Evolutionary conservation across 2,797 vertebrate genomes (phyloP).

Genomic region (Mormyrops boulengeri): DNA sequence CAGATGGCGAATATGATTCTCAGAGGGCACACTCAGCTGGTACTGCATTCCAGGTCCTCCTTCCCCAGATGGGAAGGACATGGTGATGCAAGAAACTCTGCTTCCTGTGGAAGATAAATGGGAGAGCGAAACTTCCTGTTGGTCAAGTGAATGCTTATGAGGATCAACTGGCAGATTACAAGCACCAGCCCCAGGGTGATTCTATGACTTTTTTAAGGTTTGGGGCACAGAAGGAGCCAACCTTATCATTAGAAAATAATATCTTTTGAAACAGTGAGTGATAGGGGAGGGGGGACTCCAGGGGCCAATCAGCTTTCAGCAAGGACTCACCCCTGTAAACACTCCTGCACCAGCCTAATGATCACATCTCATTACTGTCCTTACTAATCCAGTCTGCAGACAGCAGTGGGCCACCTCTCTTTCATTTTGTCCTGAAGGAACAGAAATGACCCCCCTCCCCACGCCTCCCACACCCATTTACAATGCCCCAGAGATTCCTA

Average conservation of each 20-base stretch:
- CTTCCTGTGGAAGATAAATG: background rate
- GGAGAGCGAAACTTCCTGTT: background rate
- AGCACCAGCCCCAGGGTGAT: background rate
- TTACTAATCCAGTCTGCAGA: background rate
- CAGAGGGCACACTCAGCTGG: background rate
- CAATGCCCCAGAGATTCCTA: background rate
- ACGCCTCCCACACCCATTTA: background rate
- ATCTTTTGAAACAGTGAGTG: background rate
- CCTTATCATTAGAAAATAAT: background rate
- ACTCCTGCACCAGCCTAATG: background rate
- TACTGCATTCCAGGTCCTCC: background rate
- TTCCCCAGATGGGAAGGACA: background rate
- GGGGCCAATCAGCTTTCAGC: background rate
- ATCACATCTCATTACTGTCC: background rate
- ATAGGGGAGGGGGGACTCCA: background rate
- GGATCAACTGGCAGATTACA: background rate
- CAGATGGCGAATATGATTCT: background rate
- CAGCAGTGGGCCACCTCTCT: background rate
- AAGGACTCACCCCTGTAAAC: background rate
- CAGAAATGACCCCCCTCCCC: background rate
- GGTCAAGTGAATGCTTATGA: background rate
- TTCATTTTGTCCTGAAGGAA: background rate
- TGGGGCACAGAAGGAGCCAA: background rate
- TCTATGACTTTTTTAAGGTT: background rate
- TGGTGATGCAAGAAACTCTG: background rate